A percentile compares a stretch with the other conserved stretches of the same genome.
These are phyloP conservation scores for Ganaspis sp. DNA, from an alignment of 1,140 invertebrate genomes.

Conservation along the genomic window DNA sequence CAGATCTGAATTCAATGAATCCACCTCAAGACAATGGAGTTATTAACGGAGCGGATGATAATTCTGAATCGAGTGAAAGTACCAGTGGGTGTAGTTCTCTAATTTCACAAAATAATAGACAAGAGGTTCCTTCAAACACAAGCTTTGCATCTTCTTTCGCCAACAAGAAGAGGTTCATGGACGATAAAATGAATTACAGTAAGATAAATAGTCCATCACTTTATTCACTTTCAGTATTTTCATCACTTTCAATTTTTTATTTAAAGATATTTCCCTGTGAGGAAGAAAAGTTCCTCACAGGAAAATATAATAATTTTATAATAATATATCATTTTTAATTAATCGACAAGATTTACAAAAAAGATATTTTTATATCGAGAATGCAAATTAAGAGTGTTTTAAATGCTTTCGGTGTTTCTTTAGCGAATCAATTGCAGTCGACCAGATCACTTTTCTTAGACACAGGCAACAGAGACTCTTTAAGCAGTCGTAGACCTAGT, in stretches of 20 bases:
- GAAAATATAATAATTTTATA: too few species aligned
- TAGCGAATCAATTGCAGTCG: conserved; percentile 69
- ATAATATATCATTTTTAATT: too few species aligned
- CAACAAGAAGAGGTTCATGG: conserved; percentile 64
- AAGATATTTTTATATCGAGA: neutral
- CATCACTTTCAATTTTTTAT: too few species aligned
- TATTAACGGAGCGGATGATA: conserved; percentile 72
- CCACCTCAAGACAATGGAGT: conserved; percentile 65
- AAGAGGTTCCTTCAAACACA: conserved; percentile 63
- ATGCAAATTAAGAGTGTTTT: too few species aligned
- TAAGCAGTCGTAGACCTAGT: conserved; percentile 76
- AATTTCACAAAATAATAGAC: conserved; percentile 73
- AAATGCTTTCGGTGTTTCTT: conserved; percentile 44
- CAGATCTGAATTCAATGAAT: conserved; percentile 62
- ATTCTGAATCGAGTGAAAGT: conserved; percentile 76
- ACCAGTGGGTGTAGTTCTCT: conserved; percentile 77
- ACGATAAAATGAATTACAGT: conserved; percentile 69
- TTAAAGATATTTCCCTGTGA: neutral
- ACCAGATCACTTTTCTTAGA: conserved; percentile 69
- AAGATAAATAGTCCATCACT: conserved; percentile 47
- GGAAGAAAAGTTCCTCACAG: too few species aligned
- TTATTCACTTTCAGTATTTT: too few species aligned
- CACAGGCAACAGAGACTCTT: conserved; percentile 63
- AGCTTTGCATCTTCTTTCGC: conserved; percentile 61
- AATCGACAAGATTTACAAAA: too few species aligned